Base-by-base conservation (phyloP, 1,140 invertebrate species). In the Pogonus chalceus region DNA sequence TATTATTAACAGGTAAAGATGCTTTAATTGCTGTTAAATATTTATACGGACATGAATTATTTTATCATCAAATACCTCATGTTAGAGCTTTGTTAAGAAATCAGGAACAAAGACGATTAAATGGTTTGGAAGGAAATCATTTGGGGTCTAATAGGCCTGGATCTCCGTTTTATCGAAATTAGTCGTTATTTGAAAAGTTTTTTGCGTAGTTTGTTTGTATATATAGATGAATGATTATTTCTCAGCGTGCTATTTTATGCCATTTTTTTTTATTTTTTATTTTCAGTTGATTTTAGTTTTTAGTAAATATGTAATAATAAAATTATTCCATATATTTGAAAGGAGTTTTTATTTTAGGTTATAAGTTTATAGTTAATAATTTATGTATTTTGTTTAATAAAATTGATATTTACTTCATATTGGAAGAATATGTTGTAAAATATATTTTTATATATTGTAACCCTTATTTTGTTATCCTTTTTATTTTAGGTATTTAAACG, bases 41-140 rank as follows among this genome's bases (percentile, higher is more conserved):
- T 48, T 53, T 69, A 14, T 69, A 67, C 54, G 58, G 60, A 9
- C 63, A 61, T 51, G 37, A 16, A 10, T 64, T 81, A 9, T 84
- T 79, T 66, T 82, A 77, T 59, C 70, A 78, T 46, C 75, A 83
- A 43, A 77, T 79, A 56, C 81, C 80, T 1, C 82, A 84, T 56
- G 72, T 75, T n/a, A 64, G 73, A 55, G 75, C 79, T 0, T 56
- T 83, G 4, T 63, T 81, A 1, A 69, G 68, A 31, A 79, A 83
- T 59, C 79, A 83, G 61, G 68, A 79, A 53, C 65, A 76, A n/a
- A 68, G 82, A 52, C 56, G 66, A 16, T 55, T 65, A 14, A 83
- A 82, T 59, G 75, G 77, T 20, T 65, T 83, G 1, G 64, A 72
- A 22, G 74, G 71, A 1, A 72, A 83, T 58, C 62, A 75, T 18